Evolutionary conservation across 2,888 invertebrate species (phyloP).

Genomic region (Eupithecia dodoneata): DNA sequence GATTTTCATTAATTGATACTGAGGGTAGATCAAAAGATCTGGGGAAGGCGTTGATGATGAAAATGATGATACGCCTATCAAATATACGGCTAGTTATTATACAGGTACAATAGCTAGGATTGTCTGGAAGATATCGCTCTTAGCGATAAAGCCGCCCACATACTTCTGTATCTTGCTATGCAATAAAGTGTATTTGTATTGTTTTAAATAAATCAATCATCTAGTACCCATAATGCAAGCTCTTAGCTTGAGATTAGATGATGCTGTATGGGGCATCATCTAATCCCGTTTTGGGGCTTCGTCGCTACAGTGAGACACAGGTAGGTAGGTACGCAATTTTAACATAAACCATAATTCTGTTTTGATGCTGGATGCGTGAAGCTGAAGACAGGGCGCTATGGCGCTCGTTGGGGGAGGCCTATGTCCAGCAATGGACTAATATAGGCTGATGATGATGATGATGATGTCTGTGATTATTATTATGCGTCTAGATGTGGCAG

Average conservation of each 20-base stretch:
- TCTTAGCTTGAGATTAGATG: too few species aligned
- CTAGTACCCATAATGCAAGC: too few species aligned
- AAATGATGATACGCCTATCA: not conserved
- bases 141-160: not conserved
- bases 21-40: not conserved
- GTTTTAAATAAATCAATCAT: too few species aligned
- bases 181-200: not conserved
- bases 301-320: not conserved
- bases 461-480: not conserved
- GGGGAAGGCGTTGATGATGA: not conserved
- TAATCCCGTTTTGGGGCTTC: not conserved
- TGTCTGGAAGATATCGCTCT: not conserved
- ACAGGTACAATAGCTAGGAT: not conserved
- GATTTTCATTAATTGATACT: not conserved
- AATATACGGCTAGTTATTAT: not conserved
- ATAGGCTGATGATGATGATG: too few species aligned
- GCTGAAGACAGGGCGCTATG: too few species aligned
- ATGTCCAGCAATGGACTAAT: too few species aligned
- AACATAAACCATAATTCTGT: not conserved
- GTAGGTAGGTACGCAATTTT: not conserved
- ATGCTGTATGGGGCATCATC: too few species aligned
- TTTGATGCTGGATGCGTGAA: too few species aligned
- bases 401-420: too few species aligned
- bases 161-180: not conserved
- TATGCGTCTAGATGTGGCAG: slow-evolving; percentile 8